Conservation (phyloP, 2,888 invertebrate genomes). For the Coremacera marginata region DNA sequence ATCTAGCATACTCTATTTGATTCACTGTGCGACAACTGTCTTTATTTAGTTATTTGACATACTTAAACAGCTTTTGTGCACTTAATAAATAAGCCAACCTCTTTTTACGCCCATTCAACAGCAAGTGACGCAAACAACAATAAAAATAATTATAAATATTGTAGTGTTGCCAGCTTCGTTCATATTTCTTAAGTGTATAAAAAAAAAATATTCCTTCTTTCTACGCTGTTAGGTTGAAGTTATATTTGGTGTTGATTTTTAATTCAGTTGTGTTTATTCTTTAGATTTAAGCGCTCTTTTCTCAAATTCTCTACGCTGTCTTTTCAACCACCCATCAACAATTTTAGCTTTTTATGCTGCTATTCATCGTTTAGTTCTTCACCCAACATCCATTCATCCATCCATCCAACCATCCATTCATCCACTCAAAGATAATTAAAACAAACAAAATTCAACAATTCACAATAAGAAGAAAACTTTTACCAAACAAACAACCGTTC, state of each 20-base stretch:
- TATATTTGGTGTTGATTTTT: slow-evolving; percentile 15
- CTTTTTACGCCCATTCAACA: no score
- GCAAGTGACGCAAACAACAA: no score
- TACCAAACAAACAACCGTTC: neutral
- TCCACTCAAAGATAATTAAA: slow-evolving; percentile 23
- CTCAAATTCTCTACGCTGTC: neutral
- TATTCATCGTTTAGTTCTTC: neutral
- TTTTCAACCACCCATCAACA: neutral
- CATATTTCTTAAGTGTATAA: no score
- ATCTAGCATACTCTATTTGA: no score
- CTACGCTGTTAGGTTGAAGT: neutral
- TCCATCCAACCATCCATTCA: neutral
- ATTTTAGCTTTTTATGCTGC: no score
- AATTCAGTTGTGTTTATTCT: slow-evolving; percentile 22
- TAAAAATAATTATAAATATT: no score
- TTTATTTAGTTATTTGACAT: no score
- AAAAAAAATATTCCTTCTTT: no score
- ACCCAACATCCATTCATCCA: neutral
- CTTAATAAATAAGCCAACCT: no score
- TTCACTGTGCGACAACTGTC: no score
- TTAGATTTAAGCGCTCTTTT: slow-evolving; percentile 6
- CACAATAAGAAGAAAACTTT: neutral
- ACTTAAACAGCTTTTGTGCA: no score
- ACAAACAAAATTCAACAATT: slow-evolving; percentile 25
- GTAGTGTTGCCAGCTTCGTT: no score